Evolutionary conservation across 2,113 vertebrate species (phyloP), one percentile per base, ranked within the genome.

Genomic region (Agapornis roseicollis): DNA sequence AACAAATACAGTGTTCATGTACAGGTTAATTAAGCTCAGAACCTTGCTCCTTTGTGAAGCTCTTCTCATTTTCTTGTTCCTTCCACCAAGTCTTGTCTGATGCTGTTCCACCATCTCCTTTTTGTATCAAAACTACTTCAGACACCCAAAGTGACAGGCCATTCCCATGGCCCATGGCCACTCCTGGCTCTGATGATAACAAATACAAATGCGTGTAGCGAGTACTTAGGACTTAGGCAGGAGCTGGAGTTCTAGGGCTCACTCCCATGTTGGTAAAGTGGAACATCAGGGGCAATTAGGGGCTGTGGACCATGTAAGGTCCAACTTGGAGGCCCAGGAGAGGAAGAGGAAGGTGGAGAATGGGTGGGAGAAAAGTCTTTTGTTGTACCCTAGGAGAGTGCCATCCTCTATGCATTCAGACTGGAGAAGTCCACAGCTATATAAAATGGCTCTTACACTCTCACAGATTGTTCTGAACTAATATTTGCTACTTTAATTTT

Each of bases 401-500:
- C 37, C 44, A 14, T 80, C 13, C 7, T 72, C 52, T 64, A 0
- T 76, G 49, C 46, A 23, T 64, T 76, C 41, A 55, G 37, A 70
- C 77, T 46, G 37, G 82, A 90, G 83, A 47, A 61, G 25, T 25
- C 41, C 27, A 27, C 28, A 85, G 60, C 64, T 52, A 7, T 23
- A 18, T 35, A 52, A 80, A 93, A 73, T 13, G 89, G 50, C 64
- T 87, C 63, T 90, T 79, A 52, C 1, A 3, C 17, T 89, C 66
- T 84, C 70, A 65, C 61, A 80, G 66, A 70, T 94, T 90, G 65
- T 85, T 94, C 86, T 87, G 94, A 93, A 93, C 73, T 84, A 85
- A 84, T 95, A 93, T 93, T 97, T 95, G 90, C 83, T 79, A 10
- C 87, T 96, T 93, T 93, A 96, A 84, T 97, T 95, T 96, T 95